Conservation (phyloP, 2,797 vertebrate species). For the Gouania willdenowi region DNA sequence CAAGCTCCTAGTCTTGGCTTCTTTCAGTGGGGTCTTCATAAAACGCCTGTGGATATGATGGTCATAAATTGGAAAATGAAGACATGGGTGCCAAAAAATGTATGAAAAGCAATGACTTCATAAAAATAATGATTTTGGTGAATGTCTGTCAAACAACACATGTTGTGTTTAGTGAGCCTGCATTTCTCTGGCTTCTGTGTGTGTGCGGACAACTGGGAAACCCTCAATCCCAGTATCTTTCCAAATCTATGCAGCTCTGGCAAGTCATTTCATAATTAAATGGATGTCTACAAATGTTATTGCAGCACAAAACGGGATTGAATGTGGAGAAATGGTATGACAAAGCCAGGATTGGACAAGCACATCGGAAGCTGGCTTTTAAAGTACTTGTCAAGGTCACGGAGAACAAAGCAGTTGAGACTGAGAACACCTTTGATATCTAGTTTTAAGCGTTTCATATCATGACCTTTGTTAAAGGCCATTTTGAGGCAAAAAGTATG, state of each 20-base stretch:
- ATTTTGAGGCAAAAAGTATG: too few relatives aligned
- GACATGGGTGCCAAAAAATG: neutral
- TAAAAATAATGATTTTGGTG: slow-evolving; percentile 15
- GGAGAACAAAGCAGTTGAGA: too few relatives aligned
- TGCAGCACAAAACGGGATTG: too few relatives aligned
- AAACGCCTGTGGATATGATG: slow-evolving; percentile 6
- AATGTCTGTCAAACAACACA: slow-evolving; percentile 27
- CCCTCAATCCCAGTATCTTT: slow-evolving; percentile 39
- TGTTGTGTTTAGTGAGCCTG: slow-evolving; percentile 20
- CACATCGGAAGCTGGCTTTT: too few relatives aligned
- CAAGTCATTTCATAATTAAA: slow-evolving; percentile 40
- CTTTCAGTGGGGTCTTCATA: slow-evolving; percentile 8
- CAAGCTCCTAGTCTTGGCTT: slow-evolving; percentile 8
- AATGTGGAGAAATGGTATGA: too few relatives aligned
- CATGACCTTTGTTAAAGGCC: too few relatives aligned
- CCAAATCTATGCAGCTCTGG: slow-evolving; percentile 40
- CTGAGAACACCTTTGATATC: too few relatives aligned
- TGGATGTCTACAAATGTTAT: slow-evolving; percentile 32
- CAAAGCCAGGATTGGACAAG: slow-evolving; percentile 13
- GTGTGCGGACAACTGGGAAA: slow-evolving; percentile 44
- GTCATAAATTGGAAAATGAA: slow-evolving; percentile 5
- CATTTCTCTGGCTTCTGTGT: slow-evolving; percentile 31
- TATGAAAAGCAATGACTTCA: slow-evolving; percentile 15
- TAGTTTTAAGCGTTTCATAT: too few relatives aligned
- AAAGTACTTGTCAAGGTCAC: too few relatives aligned